Conservation (phyloP, 2,888 invertebrate genomes). For the Nephrotoma flavescens region DNA sequence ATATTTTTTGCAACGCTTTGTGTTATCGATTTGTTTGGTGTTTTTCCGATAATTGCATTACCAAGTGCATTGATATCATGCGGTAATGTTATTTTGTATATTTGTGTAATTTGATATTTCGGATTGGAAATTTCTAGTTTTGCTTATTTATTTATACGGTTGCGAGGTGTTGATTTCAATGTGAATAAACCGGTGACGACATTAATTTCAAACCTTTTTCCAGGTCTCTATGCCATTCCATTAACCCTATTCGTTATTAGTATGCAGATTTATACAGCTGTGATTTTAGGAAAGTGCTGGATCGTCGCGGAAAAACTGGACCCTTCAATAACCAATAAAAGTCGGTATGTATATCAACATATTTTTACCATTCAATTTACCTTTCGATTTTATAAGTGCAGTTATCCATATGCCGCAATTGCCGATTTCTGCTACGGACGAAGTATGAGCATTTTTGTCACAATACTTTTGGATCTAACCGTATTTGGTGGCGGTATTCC, state of each 20-base stretch:
- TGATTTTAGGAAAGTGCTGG: constrained; percentile 69
- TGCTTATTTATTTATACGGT: background rate
- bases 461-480: constrained; percentile 54
- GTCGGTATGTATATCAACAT: constrained; percentile 29
- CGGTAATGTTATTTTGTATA: constrained; percentile 35
- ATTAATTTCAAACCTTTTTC: background rate
- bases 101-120: background rate
- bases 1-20: constrained; percentile 57
- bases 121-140: background rate
- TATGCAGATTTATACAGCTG: constrained; percentile 68
- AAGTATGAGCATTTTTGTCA: constrained; percentile 43
- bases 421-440: constrained; percentile 64
- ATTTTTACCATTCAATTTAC: background rate
- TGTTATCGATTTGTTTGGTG: constrained; percentile 68
- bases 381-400: constrained; percentile 17
- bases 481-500: constrained; percentile 67
- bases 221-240: constrained; percentile 56
- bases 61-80: constrained; percentile 61
- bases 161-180: background rate
- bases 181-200: background rate
- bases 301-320: constrained; percentile 56
- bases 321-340: constrained; percentile 46
- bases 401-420: constrained; percentile 73
- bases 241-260: constrained; percentile 49
- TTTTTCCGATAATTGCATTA: constrained; percentile 64